Evolutionary conservation across 2,113 vertebrate species (phyloP), one percentile per base, ranked within the genome.

Genomic region (Erythrocercus mccallii): DNA sequence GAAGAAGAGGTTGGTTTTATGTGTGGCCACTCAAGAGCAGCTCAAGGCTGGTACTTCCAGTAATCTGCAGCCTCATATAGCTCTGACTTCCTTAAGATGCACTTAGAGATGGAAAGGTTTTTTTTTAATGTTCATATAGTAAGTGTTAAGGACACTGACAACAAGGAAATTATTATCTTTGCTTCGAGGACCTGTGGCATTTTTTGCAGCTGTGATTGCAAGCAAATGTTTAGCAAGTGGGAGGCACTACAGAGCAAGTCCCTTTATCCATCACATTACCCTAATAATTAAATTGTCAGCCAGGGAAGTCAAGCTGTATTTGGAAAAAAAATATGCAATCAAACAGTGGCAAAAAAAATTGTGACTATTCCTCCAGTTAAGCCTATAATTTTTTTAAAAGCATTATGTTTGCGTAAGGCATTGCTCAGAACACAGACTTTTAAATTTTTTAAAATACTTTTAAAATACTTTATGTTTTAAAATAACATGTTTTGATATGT

Each of bases 281-380:
- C 97, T 97, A 86, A 95, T 98, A 99, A 99, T 99, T 99, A 99
- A 95, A 97, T 96, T 98, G 98, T 98, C 98, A 98, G 94, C 95
- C 92, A 40, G 31, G 92, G 95, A 97, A 97, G 88, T 98, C 97
- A 98, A 95, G 96, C 77, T 94, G 96, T 97, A 94, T 97, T 97
- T 94, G 19, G 13, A 16, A 86, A 94, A 97, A 77, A 79, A 77
- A 56, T 1, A 25, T 9, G 27, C 48, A 95, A 97, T 97, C 98
- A 97, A 98, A 95, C 94, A 97, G 95, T 92, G 90, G 95, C 96
- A 97, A 97, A 98, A 98, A 27, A 96, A 98, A 85, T 70, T 35
- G 92, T 97, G 96, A 98, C 95, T 98, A 96, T 98, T 97, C 69
- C 88, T 96, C 83, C 74, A 93, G 91, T 95, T 96, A 98, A 98